Evolutionary conservation across 2,888 invertebrate species (phyloP).

Genomic region (Mimachlamys varia): DNA sequence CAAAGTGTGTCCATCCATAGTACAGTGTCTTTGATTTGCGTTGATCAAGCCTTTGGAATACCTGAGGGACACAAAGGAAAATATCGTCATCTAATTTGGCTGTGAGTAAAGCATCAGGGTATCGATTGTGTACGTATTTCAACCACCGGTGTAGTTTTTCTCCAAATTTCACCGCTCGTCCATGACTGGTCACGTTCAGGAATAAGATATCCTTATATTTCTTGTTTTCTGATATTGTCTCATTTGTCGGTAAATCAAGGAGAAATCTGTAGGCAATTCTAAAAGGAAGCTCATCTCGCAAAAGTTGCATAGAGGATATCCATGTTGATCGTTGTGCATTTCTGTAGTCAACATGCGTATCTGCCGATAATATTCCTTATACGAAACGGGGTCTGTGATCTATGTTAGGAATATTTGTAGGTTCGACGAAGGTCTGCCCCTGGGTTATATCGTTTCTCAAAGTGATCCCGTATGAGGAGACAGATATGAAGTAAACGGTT

Average conservation of each 20-base stretch:
- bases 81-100: constrained; percentile 42
- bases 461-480: no score
- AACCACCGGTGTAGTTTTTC: constrained; percentile 37
- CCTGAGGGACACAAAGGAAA: constrained; percentile 38
- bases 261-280: constrained; percentile 39
- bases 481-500: no score
- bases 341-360: background rate
- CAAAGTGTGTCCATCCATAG: constrained; percentile 32
- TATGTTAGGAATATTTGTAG: no score
- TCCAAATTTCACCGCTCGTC: constrained; percentile 29
- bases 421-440: no score
- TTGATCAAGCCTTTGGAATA: constrained; percentile 32
- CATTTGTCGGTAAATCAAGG: constrained; percentile 20
- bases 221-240: background rate
- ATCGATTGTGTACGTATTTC: constrained; percentile 18
- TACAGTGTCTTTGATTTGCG: constrained; percentile 29
- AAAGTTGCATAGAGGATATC: background rate
- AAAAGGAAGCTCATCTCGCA: background rate
- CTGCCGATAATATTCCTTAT: constrained; percentile 11
- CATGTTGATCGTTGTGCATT: constrained; percentile 37
- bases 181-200: constrained; percentile 11
- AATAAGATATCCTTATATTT: constrained; percentile 41
- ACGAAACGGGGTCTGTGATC: constrained; percentile 13
- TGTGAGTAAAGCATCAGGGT: constrained; percentile 32
- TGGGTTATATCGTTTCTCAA: no score